A percentile compares a stretch with the other conserved stretches of the same genome.
These are phyloP conservation scores for Bostrychus sinensis DNA, from an alignment of 2,113 vertebrate species.

Conservation along the genomic window DNA sequence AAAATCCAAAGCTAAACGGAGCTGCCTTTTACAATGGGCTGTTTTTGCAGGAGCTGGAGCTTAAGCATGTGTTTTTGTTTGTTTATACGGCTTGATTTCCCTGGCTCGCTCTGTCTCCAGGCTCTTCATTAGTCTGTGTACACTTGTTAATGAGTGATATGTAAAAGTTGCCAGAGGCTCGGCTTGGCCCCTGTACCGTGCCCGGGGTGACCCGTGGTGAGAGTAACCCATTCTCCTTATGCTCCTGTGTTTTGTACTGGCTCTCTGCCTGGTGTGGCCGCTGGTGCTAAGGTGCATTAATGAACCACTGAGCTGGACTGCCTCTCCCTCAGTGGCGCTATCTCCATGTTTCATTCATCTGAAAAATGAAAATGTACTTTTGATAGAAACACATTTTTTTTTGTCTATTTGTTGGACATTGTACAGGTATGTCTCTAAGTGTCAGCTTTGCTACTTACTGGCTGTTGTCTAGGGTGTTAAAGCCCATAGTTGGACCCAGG, in stretches of 20 bases:
- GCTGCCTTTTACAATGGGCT: constrained; percentile 7
- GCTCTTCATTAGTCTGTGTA: constrained; percentile 52
- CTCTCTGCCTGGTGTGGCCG: constrained; percentile 38
- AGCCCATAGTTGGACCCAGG: no score
- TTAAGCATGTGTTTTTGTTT: constrained; percentile 5
- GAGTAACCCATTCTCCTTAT: constrained; percentile 40
- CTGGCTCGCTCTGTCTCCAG: constrained; percentile 20
- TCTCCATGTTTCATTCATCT: not conserved
- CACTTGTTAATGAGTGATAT: constrained; percentile 50
- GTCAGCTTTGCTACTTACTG: no score
- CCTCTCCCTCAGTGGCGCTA: not conserved
- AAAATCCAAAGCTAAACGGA: constrained; percentile 31
- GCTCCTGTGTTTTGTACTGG: constrained; percentile 38
- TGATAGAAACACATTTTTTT: not conserved
- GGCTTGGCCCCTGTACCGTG: constrained; percentile 20
- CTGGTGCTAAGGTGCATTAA: constrained; percentile 61
- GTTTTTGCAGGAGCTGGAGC: not conserved
- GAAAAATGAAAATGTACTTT: not conserved
- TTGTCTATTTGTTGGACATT: no score
- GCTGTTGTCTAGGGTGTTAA: no score
- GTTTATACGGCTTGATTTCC: constrained; percentile 26
- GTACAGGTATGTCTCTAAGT: no score
- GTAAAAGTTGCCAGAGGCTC: constrained; percentile 40
- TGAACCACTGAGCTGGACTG: constrained; percentile 40
- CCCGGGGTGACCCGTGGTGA: constrained; percentile 25